Base-by-base conservation (phyloP, 2,888 invertebrate genomes). In the Campopleginae sp. region DNA sequence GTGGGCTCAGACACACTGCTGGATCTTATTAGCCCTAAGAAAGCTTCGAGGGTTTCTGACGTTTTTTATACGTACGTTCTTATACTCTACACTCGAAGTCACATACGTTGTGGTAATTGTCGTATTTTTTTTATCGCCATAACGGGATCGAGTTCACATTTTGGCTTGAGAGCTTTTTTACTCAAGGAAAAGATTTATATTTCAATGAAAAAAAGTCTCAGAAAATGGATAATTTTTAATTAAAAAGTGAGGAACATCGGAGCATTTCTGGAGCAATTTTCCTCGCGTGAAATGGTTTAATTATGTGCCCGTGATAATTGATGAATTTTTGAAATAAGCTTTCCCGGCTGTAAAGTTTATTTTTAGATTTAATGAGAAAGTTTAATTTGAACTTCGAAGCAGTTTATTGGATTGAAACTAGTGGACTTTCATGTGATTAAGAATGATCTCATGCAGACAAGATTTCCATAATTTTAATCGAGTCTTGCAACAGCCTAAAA, bases 1-100 rank as follows among this genome's bases (percentile, higher is more conserved):
- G 66, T 66, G 68, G 54, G 48, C 72, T 80, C 72, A 74, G 48
- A 74, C 66, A 61, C 66, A 66, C 80, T 68, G 72, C 68, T 77
- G 80, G 80, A 80, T 84, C 76, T 84, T 80, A 80, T 84, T 84
- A 80, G 75, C 27, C 72, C 23, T 48, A 17, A 23, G 63, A 76
- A 42, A 38, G 65, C 44, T 42, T 72, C 46, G 14, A 68, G 75
- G 46, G 14, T 63, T 70, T 70, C 48, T 63, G 46, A 23, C 23
- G 0, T 23, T 23, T 65, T 71, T 46, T 42, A 42, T 61, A 31
- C 54, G 48, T 71, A 61, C 27, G 19, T 19, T 46, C 68, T 14
- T 68, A 54, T 44, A 23, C 33, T 58, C 31, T 33, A 27, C 10
- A 12, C 23, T 65, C 4, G 23, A 14, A 33, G 19, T 10, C 71